Evolutionary conservation across 2,113 vertebrate species (phyloP).

Genomic region (Recurvirostra avosetta): DNA sequence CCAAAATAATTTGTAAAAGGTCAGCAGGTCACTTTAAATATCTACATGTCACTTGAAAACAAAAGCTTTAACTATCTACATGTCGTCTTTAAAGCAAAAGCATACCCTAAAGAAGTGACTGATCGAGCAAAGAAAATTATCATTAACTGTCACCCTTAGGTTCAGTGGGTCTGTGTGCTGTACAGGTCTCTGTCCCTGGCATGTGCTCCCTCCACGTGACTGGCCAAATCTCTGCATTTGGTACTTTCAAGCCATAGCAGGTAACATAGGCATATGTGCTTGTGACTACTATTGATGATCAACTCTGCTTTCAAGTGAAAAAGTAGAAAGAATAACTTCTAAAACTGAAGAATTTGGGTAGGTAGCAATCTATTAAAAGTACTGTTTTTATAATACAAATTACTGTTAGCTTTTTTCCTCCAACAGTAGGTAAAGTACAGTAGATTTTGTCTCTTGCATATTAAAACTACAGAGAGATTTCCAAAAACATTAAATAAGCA

Average conservation of each 20-base stretch:
- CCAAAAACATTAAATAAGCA: neutral
- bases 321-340: neutral
- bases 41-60: neutral
- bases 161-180: neutral
- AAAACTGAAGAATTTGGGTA: neutral
- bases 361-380: neutral
- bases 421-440: neutral
- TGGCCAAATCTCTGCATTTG: neutral
- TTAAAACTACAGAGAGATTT: neutral
- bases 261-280: neutral
- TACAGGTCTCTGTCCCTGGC: neutral
- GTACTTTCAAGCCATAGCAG: neutral
- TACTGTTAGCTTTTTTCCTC: neutral
- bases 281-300: neutral
- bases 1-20: slow-evolving; percentile 51
- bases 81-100: neutral
- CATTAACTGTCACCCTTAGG: neutral
- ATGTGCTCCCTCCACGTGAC: neutral
- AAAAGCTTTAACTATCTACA: neutral
- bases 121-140: neutral
- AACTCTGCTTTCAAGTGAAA: neutral
- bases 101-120: neutral
- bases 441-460: neutral
- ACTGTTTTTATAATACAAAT: neutral
- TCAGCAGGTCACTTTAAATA: slow-evolving; percentile 41